These are phyloP conservation scores for Coregonus sp. DNA, from an alignment of 2,797 vertebrate genomes.

Conservation along the genomic window DNA sequence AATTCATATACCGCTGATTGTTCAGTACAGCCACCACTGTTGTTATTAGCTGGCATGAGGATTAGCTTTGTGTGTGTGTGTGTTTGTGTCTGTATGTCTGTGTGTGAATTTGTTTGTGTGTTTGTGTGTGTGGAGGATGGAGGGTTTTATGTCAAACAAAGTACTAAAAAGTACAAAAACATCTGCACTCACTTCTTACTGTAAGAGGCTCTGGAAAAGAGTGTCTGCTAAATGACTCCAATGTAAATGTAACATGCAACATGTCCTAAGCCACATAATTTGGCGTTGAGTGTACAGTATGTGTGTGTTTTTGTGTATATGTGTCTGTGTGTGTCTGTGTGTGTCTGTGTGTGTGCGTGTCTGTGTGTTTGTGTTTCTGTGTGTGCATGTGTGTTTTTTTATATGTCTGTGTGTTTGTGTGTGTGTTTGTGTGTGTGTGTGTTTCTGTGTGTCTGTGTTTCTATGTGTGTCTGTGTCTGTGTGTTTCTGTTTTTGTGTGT, in stretches of 20 bases:
- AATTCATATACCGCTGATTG: constrained; percentile 24
- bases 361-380: constrained; percentile 3
- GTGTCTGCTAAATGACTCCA: too few relatives aligned
- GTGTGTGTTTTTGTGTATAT: background rate
- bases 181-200: too few relatives aligned
- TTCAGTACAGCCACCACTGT: background rate
- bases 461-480: constrained; percentile 19
- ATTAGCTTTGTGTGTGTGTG: constrained; percentile 3
- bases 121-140: background rate
- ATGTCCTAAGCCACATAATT: background rate
- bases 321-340: background rate
- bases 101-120: background rate
- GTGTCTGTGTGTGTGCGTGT: background rate
- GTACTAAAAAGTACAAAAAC: too few relatives aligned
- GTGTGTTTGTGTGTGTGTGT: constrained; percentile 29
- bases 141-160: too few relatives aligned
- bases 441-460: constrained; percentile 23
- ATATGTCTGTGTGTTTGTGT: background rate
- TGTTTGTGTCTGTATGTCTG: constrained; percentile 8
- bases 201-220: too few relatives aligned
- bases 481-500: constrained; percentile 30
- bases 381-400: constrained; percentile 7
- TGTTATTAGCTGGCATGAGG: background rate
- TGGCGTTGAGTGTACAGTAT: background rate
- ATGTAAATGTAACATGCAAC: background rate